These are phyloP conservation scores for Agrochola lota DNA, from an alignment of 2,888 invertebrate genomes.

Conservation along the genomic window DNA sequence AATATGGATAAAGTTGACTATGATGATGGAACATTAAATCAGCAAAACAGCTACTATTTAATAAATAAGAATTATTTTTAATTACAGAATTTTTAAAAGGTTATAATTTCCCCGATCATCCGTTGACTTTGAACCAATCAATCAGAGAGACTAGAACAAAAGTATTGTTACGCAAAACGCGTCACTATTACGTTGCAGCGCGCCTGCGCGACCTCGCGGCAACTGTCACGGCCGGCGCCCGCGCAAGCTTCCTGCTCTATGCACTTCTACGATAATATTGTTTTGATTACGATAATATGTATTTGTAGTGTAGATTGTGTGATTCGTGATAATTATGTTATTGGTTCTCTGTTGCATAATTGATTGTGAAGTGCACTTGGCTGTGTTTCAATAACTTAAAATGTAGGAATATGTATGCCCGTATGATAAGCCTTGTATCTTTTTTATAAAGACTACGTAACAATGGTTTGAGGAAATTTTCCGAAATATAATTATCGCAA, in stretches of 20 bases:
- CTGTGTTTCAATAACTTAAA: slow-evolving; percentile 31
- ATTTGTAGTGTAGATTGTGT: slow-evolving; percentile 57
- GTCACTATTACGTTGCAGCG: slow-evolving; percentile 73
- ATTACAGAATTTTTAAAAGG: background rate
- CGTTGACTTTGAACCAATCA: slow-evolving; percentile 26
- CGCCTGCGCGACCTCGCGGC: slow-evolving; percentile 57
- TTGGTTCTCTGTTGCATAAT: slow-evolving; percentile 60
- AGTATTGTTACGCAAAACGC: slow-evolving; percentile 72
- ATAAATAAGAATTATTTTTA: background rate
- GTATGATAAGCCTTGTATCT: background rate
- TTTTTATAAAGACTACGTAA: background rate
- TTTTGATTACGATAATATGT: slow-evolving; percentile 68
- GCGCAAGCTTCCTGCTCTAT: slow-evolving; percentile 74
- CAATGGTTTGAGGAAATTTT: background rate
- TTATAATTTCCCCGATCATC: slow-evolving; percentile 20
- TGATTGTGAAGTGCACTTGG: slow-evolving; percentile 50
- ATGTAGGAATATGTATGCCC: background rate
- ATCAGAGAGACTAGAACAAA: slow-evolving; percentile 56
- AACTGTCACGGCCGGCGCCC: slow-evolving; percentile 61
- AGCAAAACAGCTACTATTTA: background rate
- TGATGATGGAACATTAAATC: slow-evolving; percentile 4
- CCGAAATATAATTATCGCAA: background rate
- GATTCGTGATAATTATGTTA: slow-evolving; percentile 53
- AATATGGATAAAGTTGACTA: background rate
- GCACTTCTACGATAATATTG: slow-evolving; percentile 71